These are phyloP conservation scores for Sipha maydis DNA, from an alignment of 2,888 invertebrate genomes.

Conservation along the genomic window DNA sequence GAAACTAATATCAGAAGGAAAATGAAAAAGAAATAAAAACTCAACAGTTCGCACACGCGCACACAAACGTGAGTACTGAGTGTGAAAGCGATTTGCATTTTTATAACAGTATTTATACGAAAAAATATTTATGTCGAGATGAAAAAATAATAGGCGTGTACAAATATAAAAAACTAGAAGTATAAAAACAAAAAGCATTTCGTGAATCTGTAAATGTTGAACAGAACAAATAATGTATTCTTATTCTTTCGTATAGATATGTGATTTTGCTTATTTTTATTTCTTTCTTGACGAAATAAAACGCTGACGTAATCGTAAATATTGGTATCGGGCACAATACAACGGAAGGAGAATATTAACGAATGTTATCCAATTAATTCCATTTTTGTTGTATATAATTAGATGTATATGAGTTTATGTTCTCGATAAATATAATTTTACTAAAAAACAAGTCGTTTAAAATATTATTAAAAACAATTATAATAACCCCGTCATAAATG, in stretches of 20 bases:
- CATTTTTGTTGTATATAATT: not conserved
- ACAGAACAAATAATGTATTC: not conserved
- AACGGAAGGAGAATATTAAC: not conserved
- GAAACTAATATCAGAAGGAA: slow-evolving; percentile 1
- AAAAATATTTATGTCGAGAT: not conserved
- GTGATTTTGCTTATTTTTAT: not conserved
- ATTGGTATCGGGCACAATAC: slow-evolving; percentile 4
- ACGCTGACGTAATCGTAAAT: slow-evolving; percentile 11
- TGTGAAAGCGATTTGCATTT: slow-evolving; percentile 44
- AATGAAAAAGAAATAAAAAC: not conserved
- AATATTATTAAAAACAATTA: slow-evolving; percentile 22
- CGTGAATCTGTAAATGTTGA: not conserved
- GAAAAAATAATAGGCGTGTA: not conserved
- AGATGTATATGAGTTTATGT: not conserved
- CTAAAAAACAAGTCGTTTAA: not conserved
- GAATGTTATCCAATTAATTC: not conserved
- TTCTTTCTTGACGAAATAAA: not conserved
- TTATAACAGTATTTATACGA: not conserved
- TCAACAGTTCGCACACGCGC: not conserved
- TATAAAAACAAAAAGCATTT: slow-evolving; percentile 10
- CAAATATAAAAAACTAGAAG: not conserved
- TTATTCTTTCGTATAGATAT: not conserved
- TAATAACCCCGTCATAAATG: not conserved
- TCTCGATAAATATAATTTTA: not conserved
- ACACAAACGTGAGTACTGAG: not conserved